Conservation (phyloP, 2,888 invertebrate species). For the Philereme vetulata region DNA sequence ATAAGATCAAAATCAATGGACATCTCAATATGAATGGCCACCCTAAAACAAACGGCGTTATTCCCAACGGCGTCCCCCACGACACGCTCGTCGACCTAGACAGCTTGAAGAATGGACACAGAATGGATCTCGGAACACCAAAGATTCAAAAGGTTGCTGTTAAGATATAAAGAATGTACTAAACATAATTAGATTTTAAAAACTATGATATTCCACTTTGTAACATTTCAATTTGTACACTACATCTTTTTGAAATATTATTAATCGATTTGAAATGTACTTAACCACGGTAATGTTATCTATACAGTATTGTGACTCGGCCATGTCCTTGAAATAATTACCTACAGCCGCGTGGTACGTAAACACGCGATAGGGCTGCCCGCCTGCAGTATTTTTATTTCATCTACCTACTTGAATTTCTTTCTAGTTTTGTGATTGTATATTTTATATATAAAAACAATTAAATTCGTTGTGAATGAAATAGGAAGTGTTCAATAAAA, state of each 20-base stretch:
- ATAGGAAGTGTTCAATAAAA: no score
- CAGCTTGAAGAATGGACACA: constrained; percentile 55
- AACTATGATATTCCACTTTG: constrained; percentile 71
- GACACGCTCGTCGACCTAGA: constrained; percentile 42
- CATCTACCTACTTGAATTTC: no score
- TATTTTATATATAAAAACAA: no score
- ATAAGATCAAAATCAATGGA: constrained; percentile 46
- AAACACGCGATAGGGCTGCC: no score
- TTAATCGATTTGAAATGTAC: constrained; percentile 35
- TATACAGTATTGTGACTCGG: no score
- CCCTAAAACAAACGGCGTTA: constrained; percentile 42
- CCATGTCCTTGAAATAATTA: no score
- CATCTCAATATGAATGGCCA: constrained; percentile 40
- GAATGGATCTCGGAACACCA: constrained; percentile 73
- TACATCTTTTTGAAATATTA: constrained; percentile 40
- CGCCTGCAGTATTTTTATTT: no score
- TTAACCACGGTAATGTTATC: no score
- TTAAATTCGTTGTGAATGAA: no score
- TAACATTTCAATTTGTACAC: constrained; percentile 41
- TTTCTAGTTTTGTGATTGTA: no score
- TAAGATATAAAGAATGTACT: constrained; percentile 62
- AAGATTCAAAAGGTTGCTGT: constrained; percentile 79
- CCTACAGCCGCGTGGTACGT: no score
- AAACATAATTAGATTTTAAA: constrained; percentile 56
- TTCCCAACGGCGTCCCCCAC: constrained; percentile 43